Evolutionary conservation across 2,797 vertebrate species (phyloP), one percentile per base, ranked within the genome.

Genomic region (Pangasius mekongensis): DNA sequence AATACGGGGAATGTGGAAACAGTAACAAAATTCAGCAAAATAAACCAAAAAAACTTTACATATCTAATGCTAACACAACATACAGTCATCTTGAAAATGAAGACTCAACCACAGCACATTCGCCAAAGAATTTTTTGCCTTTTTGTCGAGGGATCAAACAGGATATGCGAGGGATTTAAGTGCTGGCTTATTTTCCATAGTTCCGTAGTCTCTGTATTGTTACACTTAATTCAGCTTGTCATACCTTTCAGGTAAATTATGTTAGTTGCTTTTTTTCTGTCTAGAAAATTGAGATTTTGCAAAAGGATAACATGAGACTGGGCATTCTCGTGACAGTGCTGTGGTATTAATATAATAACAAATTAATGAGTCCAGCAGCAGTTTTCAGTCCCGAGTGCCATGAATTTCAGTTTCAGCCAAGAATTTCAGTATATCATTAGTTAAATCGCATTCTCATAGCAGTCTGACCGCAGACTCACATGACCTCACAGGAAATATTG

Each of bases 401-500:
- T 16, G 30, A 7, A 36, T 58, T 84, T 27, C 30, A 22, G 49
- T 11, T 54, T 33, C 43, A 67, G 43, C n/a, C 83, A 69, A 69
- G 47, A 36, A 69, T 84, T 83, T 47, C 62, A 83, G 13, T 52
- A 24, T 11, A 39, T 83, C 81, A n/a, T 24, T 27, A 36, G 27
- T 84, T 84, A 24, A 84, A 71, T 54, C 6, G n/a, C 83, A 24
- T 74, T 73, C 54, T 30, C 69, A 3, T 47, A 74, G 69, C 69
- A 74, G 69, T 60, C 69, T 74, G 67, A 73, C 84, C 67, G 67
- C 84, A 85, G 52, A 30, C 67, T 73, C 33, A 3, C 52, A 58
- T n/a, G 54, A 39, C 54, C 54, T 85, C 67, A 18, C 66, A 39
- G 83, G 66, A 84, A 84, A 56, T 84, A 84, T 36, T 33, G 30